phyloP scores from a whole-genome alignment of 2,113 vertebrate genomes.

The Albula glossodonta region DNA sequence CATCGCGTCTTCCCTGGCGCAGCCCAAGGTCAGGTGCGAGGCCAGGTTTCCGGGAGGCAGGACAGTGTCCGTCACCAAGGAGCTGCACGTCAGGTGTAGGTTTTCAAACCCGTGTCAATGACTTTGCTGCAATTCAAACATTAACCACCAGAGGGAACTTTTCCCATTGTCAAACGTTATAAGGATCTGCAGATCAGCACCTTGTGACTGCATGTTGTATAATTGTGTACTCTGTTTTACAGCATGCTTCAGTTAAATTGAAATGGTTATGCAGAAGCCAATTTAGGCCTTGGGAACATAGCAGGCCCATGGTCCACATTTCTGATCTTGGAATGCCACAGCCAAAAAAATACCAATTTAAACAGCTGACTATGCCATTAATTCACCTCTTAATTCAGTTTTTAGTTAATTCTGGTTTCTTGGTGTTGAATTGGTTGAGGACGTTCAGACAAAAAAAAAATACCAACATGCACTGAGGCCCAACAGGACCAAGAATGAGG shows the following conservation, averaged over 20 bases:
- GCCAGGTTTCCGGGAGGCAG: conserved; percentile 49
- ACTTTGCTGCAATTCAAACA: not conserved
- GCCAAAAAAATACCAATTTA: too few relatives aligned
- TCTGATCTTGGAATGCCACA: too few relatives aligned
- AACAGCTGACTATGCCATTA: too few relatives aligned
- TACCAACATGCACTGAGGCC: too few relatives aligned
- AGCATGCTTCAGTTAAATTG: not conserved
- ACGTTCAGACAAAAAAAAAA: too few relatives aligned
- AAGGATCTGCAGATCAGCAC: not conserved
- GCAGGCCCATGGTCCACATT: too few relatives aligned
- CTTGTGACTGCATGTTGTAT: not conserved
- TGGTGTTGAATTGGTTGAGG: too few relatives aligned
- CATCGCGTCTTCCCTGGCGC: conserved; percentile 54
- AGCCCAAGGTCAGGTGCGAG: conserved; percentile 64
- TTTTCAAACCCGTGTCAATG: not conserved
- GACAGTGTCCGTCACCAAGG: conserved; percentile 6
- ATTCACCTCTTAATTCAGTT: too few relatives aligned
- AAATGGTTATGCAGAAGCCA: not conserved
- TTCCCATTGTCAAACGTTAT: not conserved
- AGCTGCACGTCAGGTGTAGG: conserved; percentile 72
- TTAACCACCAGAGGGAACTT: not conserved
- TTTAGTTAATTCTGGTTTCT: too few relatives aligned
- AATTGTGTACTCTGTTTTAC: not conserved
- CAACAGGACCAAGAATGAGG: too few relatives aligned
- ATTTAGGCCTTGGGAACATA: too few relatives aligned